Evolutionary conservation across 2,888 invertebrate genomes (phyloP), one percentile per base, ranked within the genome.

Genomic region (Epicampocera succincta): DNA sequence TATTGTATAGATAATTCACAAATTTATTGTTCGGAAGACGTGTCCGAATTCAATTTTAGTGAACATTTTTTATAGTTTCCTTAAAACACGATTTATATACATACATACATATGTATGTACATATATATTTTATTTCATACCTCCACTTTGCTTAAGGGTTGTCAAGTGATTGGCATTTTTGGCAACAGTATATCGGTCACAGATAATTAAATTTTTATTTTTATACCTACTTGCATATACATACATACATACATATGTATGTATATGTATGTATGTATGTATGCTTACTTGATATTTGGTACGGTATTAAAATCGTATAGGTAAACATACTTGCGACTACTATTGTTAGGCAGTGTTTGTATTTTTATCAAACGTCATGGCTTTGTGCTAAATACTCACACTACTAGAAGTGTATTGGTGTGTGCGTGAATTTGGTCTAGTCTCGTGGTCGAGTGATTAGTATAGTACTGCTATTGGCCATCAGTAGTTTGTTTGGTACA

Each of bases 401-500:
- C 56, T 44, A 29, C 44, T 44, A 15, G 8, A 9, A 42, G 4
- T 46, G 42, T 33, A 29, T 33, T 3, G n/a, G 29, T 46, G 8
- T 19, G 40, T 17, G 17, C 54, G 29, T 69, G 52, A 46, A 40
- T 61, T 65, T 21, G 58, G 60, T 73, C 73, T 77, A 74, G 77
- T 82, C 81, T 82, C 81, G 81, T 82, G 81, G 81, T 82, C 74
- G 69, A 78, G 38, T 82, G 81, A 82, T 82, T 82, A 78, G 81
- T 74, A 60, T 71, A 42, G 61, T 69, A 50, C 69, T 77, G 73
- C 68, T 65, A 63, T 77, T 77, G 61, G 63, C 63, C 50, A 75
- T 65, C 60, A 73, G 60, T 71, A 58, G 76, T 73, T 76, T 80
- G 76, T 81, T 73, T 75, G 44, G 50, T 72, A 61, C 66, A 54